These are phyloP conservation scores for Trachops cirrhosus DNA, from an alignment of 2,797 vertebrate species.

Conservation along the genomic window DNA sequence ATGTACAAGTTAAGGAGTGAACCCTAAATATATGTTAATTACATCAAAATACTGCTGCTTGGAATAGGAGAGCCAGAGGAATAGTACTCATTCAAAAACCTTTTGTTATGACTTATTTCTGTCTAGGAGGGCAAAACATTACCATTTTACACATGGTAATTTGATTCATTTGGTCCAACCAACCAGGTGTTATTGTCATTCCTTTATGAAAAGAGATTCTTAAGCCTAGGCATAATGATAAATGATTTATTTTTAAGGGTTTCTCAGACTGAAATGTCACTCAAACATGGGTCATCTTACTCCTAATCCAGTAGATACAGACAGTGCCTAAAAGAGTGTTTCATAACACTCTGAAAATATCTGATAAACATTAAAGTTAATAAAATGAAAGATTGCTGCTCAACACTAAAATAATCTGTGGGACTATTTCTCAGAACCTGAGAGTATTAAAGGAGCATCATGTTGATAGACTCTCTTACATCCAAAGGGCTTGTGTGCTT, in stretches of 20 bases:
- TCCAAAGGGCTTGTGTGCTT: not conserved
- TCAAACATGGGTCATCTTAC: not conserved
- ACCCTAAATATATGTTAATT: not conserved
- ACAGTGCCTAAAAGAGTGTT: not conserved
- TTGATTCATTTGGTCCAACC: not conserved
- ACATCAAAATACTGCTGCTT: not conserved
- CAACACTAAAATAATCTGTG: not conserved
- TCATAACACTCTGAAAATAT: not conserved
- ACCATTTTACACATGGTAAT: not conserved
- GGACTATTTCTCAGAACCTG: conserved; percentile 15
- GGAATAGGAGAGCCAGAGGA: not conserved
- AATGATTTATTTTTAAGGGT: not conserved
- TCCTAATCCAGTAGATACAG: not conserved
- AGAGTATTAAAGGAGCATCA: not conserved
- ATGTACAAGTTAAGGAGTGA: not conserved
- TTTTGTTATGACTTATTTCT: not conserved
- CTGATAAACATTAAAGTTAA: not conserved
- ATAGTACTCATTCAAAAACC: not conserved
- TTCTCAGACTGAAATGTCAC: not conserved
- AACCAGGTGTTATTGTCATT: not conserved
- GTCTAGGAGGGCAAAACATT: not conserved
- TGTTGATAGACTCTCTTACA: not conserved
- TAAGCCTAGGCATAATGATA: not conserved
- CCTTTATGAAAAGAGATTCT: not conserved
- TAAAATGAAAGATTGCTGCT: conserved; percentile 1